Evolutionary conservation across 2,113 vertebrate species (phyloP).

Genomic region (Varanus komodoensis): DNA sequence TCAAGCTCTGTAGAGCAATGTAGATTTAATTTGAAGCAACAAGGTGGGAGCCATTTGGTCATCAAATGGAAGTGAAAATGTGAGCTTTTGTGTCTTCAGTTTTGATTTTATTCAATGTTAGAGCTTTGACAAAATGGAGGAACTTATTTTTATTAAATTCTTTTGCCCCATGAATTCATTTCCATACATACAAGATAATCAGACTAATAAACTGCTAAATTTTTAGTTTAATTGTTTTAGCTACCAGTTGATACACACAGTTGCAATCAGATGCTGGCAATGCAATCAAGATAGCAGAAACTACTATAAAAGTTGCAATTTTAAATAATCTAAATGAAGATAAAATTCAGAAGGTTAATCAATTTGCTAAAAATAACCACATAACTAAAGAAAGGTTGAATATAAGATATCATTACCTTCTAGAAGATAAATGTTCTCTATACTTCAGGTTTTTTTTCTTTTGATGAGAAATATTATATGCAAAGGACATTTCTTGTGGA

Average conservation of each 20-base stretch:
- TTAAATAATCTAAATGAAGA: constrained; percentile 1
- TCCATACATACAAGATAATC: neutral
- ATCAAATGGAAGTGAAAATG: neutral
- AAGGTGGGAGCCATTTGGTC: constrained; percentile 1
- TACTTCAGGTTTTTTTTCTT: neutral
- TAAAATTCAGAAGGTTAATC: neutral
- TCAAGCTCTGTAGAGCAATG: constrained; percentile 38
- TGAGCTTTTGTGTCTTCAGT: neutral
- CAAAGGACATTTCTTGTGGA: neutral
- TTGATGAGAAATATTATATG: neutral
- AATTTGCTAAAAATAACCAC: neutral
- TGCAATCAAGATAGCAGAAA: neutral
- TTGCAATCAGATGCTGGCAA: neutral
- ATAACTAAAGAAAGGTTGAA: neutral
- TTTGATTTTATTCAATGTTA: neutral
- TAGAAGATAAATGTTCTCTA: neutral
- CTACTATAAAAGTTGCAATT: neutral
- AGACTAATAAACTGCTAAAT: neutral
- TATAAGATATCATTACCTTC: neutral
- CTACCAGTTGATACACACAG: neutral
- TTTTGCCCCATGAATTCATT: neutral
- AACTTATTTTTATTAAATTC: neutral
- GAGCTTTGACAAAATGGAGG: neutral
- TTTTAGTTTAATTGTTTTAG: neutral
- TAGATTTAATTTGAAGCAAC: constrained; percentile 60